A percentile compares a stretch with the other conserved stretches of the same genome.
Conservation (phyloP, 2,888 invertebrate genomes). For the Papilio gigon region DNA sequence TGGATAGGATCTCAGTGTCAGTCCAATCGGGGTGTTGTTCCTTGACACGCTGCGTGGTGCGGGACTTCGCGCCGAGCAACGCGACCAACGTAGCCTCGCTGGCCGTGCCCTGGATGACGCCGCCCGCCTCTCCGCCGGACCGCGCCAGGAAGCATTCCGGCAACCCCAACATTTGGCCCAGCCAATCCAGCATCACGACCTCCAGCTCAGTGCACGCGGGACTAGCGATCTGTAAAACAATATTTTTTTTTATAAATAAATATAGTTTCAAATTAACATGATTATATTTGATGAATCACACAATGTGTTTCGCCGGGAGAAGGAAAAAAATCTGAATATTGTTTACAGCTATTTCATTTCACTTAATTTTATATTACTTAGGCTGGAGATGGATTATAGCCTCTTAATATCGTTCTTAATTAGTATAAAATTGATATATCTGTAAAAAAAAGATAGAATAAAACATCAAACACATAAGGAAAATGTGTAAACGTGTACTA, state of each 20-base stretch:
- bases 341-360: neutral
- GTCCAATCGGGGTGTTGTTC: constrained; percentile 88
- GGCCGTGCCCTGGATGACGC: constrained; percentile 96
- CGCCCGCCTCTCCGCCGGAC: constrained; percentile 92
- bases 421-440: too few species aligned
- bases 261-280: too few species aligned
- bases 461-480: neutral
- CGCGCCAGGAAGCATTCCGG: constrained; percentile 92
- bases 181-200: constrained; percentile 97
- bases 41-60: constrained; percentile 85
- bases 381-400: neutral
- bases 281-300: too few species aligned
- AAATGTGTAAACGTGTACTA: neutral
- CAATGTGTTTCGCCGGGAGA: too few species aligned
- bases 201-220: constrained; percentile 98
- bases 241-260: neutral
- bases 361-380: neutral
- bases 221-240: constrained; percentile 88
- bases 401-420: neutral
- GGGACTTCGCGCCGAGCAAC: constrained; percentile 93
- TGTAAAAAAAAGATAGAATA: too few species aligned
- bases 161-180: constrained; percentile 95
- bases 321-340: neutral
- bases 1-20: constrained; percentile 87
- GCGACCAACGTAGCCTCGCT: constrained; percentile 97